A percentile compares a stretch with the other conserved stretches of the same genome.
Conservation (phyloP, 1,140 invertebrate genomes). For the Plodia interpunctella region DNA sequence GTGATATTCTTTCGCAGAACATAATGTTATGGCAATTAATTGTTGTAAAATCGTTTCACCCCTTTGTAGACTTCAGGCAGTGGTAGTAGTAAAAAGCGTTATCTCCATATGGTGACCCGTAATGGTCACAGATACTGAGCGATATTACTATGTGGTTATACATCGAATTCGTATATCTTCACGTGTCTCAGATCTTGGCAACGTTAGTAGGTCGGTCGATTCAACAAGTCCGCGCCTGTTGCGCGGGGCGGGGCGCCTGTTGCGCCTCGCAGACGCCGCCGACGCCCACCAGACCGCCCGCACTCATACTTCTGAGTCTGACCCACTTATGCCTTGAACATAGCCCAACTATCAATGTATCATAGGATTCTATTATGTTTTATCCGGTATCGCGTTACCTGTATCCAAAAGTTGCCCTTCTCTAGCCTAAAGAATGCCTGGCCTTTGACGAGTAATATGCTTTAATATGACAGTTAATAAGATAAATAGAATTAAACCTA, state of each 20-base stretch:
- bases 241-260: slow-evolving; percentile 52
- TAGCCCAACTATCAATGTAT: not conserved
- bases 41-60: too few species aligned
- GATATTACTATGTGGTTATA: not conserved
- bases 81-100: not conserved
- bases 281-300: slow-evolving; percentile 50
- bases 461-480: too few species aligned
- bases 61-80: not conserved
- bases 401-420: too few species aligned
- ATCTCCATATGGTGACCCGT: not conserved
- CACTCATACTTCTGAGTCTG: slow-evolving; percentile 47
- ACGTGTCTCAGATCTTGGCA: slow-evolving; percentile 51
- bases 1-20: too few species aligned
- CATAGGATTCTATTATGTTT: too few species aligned
- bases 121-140: not conserved
- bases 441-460: too few species aligned
- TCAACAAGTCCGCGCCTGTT: slow-evolving; percentile 73
- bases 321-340: slow-evolving; percentile 26
- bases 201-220: slow-evolving; percentile 75
- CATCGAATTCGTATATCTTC: slow-evolving; percentile 22
- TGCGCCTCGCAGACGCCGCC: slow-evolving; percentile 64
- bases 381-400: too few species aligned
- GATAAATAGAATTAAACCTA: too few species aligned
- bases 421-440: too few species aligned
- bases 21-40: too few species aligned